Conservation (phyloP, 2,113 vertebrate species). For the Scomber scombrus region DNA sequence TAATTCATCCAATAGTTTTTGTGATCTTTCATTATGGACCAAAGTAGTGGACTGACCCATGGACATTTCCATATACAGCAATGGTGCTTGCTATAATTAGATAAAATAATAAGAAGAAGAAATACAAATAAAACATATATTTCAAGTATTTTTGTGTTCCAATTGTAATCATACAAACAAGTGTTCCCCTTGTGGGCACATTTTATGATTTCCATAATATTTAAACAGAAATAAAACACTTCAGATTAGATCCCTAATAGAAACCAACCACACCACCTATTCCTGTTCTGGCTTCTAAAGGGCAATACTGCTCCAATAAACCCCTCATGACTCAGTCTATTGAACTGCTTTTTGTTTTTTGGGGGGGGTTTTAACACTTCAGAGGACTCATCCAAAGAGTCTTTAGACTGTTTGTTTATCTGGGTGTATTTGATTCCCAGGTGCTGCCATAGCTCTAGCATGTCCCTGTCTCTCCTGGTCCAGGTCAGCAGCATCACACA, state of each 20-base stretch:
- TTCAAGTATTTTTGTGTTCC: too few species aligned
- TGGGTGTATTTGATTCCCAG: constrained; percentile 7
- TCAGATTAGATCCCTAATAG: not conserved
- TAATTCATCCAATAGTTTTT: too few species aligned
- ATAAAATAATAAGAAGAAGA: too few species aligned
- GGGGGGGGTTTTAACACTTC: not conserved
- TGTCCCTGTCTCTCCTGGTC: not conserved
- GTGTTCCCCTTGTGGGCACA: too few species aligned
- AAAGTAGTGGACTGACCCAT: too few species aligned
- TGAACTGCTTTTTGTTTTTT: constrained; percentile 1
- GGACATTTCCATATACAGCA: too few species aligned
- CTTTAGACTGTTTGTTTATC: constrained; percentile 19
- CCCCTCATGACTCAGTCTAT: constrained; percentile 4
- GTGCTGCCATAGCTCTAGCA: not conserved
- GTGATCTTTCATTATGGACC: too few species aligned
- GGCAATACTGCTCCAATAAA: not conserved
- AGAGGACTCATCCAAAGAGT: constrained; percentile 9
- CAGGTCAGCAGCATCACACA: constrained; percentile 21
- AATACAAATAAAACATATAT: too few species aligned
- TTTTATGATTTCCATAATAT: not conserved
- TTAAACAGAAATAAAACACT: too few species aligned
- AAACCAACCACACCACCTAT: not conserved
- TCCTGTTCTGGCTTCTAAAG: not conserved
- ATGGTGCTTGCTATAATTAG: too few species aligned
- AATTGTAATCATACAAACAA: too few species aligned